A percentile compares a stretch with the other conserved stretches of the same genome.
Conservation (phyloP, 2,888 invertebrate genomes). For the Ptychoptera albimana region DNA sequence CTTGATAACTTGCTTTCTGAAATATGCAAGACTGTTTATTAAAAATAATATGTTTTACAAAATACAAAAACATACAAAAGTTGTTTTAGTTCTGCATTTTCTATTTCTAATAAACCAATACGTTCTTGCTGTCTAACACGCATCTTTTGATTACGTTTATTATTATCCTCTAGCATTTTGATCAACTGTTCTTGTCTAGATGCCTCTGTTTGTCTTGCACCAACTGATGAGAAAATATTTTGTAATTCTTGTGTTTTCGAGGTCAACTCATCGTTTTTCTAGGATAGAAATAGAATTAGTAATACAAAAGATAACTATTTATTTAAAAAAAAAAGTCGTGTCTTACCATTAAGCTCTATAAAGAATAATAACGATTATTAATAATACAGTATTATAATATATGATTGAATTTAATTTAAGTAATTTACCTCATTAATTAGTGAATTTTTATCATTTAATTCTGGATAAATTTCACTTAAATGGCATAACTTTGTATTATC, state of each 20-base stretch:
- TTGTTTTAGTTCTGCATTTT: slow-evolving; percentile 18
- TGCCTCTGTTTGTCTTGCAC: slow-evolving; percentile 19
- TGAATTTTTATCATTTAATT: slow-evolving; percentile 12
- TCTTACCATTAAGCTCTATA: no score
- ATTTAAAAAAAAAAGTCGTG: no score
- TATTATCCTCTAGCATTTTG: slow-evolving; percentile 20
- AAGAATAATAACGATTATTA: no score
- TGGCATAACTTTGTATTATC: slow-evolving; percentile 17
- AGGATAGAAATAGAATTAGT: no score
- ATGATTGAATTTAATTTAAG: no score
- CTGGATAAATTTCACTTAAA: slow-evolving; percentile 17
- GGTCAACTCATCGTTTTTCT: slow-evolving; percentile 20
- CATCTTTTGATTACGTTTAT: slow-evolving; percentile 15
- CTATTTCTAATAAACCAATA: slow-evolving; percentile 18
- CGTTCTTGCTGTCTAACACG: slow-evolving; percentile 21
- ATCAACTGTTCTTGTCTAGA: slow-evolving; percentile 20
- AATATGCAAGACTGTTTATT: no score
- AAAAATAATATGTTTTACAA: no score
- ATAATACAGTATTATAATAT: no score
- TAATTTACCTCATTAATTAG: slow-evolving; percentile 4
- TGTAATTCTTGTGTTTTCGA: slow-evolving; percentile 20
- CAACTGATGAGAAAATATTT: slow-evolving; percentile 18
- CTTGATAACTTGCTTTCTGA: no score
- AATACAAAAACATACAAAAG: slow-evolving; percentile 18
- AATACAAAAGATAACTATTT: no score